These are phyloP conservation scores for Drosophila imparisetae DNA, from an alignment of 2,888 invertebrate species.

Conservation along the genomic window DNA sequence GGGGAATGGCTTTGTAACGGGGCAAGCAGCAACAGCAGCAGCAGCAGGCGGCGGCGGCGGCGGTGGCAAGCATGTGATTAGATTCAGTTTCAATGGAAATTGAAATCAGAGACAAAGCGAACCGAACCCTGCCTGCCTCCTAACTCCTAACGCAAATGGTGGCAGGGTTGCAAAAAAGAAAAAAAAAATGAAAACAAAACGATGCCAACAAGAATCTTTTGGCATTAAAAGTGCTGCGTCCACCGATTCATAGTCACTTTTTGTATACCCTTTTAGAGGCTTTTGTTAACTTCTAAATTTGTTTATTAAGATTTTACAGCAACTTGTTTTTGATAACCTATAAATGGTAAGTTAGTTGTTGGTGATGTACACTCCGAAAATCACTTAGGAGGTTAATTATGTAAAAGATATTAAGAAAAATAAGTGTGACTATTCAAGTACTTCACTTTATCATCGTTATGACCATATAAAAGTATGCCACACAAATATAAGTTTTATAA, in stretches of 20 bases:
- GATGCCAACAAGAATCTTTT: constrained; percentile 34
- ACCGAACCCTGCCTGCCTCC: constrained; percentile 7
- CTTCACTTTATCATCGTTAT: not conserved
- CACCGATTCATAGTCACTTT: constrained; percentile 41
- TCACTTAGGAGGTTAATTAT: no score
- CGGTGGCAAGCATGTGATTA: constrained; percentile 73
- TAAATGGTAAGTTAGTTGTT: not conserved
- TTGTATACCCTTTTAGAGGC: constrained; percentile 7
- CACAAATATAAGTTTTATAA: not conserved
- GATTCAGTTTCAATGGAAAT: constrained; percentile 82
- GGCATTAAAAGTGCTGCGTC: constrained; percentile 59
- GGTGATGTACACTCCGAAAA: no score
- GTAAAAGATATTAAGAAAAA: not conserved
- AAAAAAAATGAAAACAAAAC: constrained; percentile 27
- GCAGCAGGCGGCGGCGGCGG: constrained; percentile 66
- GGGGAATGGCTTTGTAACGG: constrained; percentile 33
- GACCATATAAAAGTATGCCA: not conserved
- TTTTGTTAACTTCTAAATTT: not conserved
- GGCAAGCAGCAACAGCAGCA: constrained; percentile 43
- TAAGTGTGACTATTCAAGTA: not conserved
- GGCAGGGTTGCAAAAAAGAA: constrained; percentile 16
- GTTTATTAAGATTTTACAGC: not conserved
- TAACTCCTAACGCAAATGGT: not conserved
- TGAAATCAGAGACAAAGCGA: constrained; percentile 78
- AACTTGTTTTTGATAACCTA: not conserved